These are phyloP conservation scores for Biston stratarius DNA, from an alignment of 2,888 invertebrate genomes.

Conservation along the genomic window DNA sequence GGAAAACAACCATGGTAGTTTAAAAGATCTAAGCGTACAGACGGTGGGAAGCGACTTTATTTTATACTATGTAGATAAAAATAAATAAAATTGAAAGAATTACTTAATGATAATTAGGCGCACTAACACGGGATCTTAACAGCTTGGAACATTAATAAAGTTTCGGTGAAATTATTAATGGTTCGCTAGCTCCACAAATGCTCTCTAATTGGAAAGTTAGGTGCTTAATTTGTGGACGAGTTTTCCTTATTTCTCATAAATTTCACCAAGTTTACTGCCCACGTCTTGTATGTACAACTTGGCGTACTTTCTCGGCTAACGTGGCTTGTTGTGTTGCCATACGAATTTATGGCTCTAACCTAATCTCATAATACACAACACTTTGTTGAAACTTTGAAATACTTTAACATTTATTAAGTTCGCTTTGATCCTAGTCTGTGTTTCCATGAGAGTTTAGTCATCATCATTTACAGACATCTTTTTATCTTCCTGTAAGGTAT, in stretches of 20 bases:
- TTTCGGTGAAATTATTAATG: conserved; percentile 42
- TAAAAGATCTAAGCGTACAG: no score
- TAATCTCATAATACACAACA: conserved; percentile 1
- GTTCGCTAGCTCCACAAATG: conserved; percentile 37
- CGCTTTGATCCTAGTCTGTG: not conserved
- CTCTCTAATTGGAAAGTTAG: conserved; percentile 46
- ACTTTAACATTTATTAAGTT: not conserved
- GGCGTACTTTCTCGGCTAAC: conserved; percentile 11
- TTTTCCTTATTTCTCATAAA: conserved; percentile 44
- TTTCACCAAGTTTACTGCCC: conserved; percentile 41
- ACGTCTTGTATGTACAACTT: conserved; percentile 22
- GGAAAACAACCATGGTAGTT: no score
- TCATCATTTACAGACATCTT: no score
- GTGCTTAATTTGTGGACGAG: conserved; percentile 44
- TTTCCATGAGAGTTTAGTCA: not conserved
- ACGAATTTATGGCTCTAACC: conserved; percentile 21
- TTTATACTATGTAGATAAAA: no score
- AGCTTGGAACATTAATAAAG: conserved; percentile 30
- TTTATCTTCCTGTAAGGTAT: no score
- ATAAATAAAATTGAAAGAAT: no score
- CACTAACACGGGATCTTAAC: no score
- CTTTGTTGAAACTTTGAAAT: conserved; percentile 8
- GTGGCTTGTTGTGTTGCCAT: conserved; percentile 18
- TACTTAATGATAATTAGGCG: no score
- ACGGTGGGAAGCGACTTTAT: no score